Base-by-base conservation (phyloP, 2,113 vertebrate species). In the Clinocottus analis region DNA sequence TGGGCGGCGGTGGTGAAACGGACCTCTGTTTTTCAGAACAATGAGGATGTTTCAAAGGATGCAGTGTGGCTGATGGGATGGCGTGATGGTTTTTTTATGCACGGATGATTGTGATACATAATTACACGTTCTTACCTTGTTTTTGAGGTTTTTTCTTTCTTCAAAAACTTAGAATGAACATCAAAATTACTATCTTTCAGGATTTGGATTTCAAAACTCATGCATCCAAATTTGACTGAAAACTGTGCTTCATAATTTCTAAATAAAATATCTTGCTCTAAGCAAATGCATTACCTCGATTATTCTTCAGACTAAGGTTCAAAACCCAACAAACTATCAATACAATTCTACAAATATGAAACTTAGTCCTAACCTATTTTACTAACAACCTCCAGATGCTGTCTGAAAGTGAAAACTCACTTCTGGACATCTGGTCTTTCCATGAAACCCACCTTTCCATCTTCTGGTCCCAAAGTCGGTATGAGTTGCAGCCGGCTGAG, bases 61-160 rank as follows among this genome's bases (percentile, higher is more conserved):
- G 78, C 8, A 9, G n/a, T 3, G 55, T 62, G 73, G 47, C 27
- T 64, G 75, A 78, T 82, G 80, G 72, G 72, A 88, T 89, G 87
- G 80, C 76, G 47, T 43, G 71, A 91, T 89, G 85, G 2, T 79
- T 83, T 81, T 83, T 81, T 81, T 37, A 79, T 71, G 66, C 29
- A 82, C 11, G 0, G 85, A 88, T 89, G 85, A 84, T 91, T 89
- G 69, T 87, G 86, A 89, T 21, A 91, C 75, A 65, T 51, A 21
- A 72, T 62, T 72, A 47, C 53, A 41, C 2, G 21, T 62, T 62
- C 90, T 90, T 90, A 87, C 90, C 91, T 83, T 85, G n/a, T 55
- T 64, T 79, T 43, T 58, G 43, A 27, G 7, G 11, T 13, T 39
- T 35, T 65, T 31, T 69, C 33, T 56, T 31, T 25, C 59, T 37